These are phyloP conservation scores for Rosalia funebris DNA, from an alignment of 2,888 invertebrate species.

Conservation along the genomic window DNA sequence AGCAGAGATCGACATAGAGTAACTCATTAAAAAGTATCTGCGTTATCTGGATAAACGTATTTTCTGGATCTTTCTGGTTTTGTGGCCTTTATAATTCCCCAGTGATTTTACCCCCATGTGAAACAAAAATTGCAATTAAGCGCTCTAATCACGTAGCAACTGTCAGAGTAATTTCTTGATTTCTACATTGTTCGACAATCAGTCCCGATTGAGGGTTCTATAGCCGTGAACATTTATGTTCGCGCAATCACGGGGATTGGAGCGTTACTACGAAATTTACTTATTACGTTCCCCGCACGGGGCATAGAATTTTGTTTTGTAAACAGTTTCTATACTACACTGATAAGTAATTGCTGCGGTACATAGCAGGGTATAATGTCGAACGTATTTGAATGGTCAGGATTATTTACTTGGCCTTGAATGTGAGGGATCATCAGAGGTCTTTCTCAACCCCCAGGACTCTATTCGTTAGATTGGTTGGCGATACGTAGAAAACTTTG, in stretches of 20 bases:
- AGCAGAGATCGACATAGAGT: too few species aligned
- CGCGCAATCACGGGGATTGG: slow-evolving; percentile 9
- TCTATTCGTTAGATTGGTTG: too few species aligned
- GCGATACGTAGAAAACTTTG: too few species aligned
- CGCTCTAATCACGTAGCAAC: too few species aligned
- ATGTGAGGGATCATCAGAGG: neutral
- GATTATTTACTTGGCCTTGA: slow-evolving; percentile 23
- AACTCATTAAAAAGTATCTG: too few species aligned
- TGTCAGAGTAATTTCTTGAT: neutral
- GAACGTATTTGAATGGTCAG: slow-evolving; percentile 28
- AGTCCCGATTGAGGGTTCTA: slow-evolving; percentile 6
- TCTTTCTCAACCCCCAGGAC: too few species aligned
- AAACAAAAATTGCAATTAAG: neutral
- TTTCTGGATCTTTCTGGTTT: neutral
- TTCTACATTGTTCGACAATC: slow-evolving; percentile 4
- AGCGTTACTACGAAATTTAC: slow-evolving; percentile 16
- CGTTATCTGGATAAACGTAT: too few species aligned
- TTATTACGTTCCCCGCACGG: slow-evolving; percentile 10
- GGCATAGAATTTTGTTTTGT: slow-evolving; percentile 4
- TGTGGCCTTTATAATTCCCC: too few species aligned
- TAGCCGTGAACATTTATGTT: slow-evolving; percentile 6
- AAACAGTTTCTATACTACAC: slow-evolving; percentile 21
- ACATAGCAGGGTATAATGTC: slow-evolving; percentile 23
- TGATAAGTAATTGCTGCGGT: slow-evolving; percentile 9
- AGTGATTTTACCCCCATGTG: neutral